Conservation (phyloP, 2,888 invertebrate genomes). For the Margaritifera margaritifera region DNA sequence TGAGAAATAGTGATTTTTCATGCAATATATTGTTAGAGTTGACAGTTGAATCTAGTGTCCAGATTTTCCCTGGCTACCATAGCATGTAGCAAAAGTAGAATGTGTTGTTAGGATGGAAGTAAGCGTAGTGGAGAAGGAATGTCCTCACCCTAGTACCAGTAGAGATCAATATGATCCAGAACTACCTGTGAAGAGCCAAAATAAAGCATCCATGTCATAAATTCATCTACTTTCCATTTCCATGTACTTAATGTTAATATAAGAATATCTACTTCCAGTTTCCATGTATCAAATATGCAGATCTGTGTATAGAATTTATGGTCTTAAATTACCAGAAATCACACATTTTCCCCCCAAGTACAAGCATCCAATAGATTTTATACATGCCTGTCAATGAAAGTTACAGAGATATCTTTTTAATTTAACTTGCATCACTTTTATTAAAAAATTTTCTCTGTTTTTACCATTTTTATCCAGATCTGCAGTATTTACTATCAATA, state of each 20-base stretch:
- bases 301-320: neutral
- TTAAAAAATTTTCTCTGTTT: too few relatives aligned
- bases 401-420: too few relatives aligned
- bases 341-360: neutral
- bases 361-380: too few relatives aligned
- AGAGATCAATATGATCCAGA: constrained; percentile 63
- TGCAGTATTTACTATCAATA: neutral
- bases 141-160: constrained; percentile 59
- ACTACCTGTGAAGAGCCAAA: constrained; percentile 58
- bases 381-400: too few relatives aligned
- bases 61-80: too few relatives aligned
- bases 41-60: too few relatives aligned
- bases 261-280: constrained; percentile 14
- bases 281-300: neutral
- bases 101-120: too few relatives aligned
- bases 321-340: neutral
- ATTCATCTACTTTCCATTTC: constrained; percentile 28
- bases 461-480: neutral
- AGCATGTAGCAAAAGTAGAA: too few relatives aligned
- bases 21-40: too few relatives aligned
- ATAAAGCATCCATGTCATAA: constrained; percentile 36
- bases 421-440: too few relatives aligned
- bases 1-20: too few relatives aligned
- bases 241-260: constrained; percentile 13
- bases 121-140: constrained; percentile 22